Evolutionary conservation across 2,113 vertebrate species (phyloP).

Genomic region (Ochotona curzoniae): DNA sequence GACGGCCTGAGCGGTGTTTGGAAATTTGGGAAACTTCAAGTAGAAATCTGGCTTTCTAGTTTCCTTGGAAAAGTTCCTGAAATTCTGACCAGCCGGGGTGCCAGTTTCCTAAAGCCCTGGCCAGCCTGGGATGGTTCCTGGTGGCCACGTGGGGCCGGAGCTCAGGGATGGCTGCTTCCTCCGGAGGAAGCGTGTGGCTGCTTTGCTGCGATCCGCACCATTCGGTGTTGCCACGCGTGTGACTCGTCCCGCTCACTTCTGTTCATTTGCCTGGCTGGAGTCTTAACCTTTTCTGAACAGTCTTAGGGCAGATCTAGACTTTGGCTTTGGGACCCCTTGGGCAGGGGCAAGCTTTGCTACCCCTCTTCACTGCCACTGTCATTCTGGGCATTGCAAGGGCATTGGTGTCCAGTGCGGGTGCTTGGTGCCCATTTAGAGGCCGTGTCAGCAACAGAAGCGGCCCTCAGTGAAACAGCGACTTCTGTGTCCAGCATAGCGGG

Average conservation of each 20-base stretch:
- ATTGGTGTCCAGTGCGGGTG: background rate
- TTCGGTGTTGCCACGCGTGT: background rate
- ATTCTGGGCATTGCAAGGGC: background rate
- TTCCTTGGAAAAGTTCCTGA: conserved; percentile 32
- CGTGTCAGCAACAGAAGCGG: background rate
- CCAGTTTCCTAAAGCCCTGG: background rate
- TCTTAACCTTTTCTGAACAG: background rate
- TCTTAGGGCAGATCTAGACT: background rate
- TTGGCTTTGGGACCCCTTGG: background rate
- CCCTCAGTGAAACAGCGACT: no score
- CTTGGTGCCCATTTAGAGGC: background rate
- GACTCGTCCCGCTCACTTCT: background rate
- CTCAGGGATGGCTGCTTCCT: no score
- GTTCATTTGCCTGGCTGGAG: background rate
- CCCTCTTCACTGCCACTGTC: background rate
- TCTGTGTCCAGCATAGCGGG: background rate
- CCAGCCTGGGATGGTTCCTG: background rate
- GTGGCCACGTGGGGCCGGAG: background rate
- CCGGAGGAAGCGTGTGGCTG: background rate
- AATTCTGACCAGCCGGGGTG: background rate
- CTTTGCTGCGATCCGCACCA: background rate
- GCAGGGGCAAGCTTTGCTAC: background rate
- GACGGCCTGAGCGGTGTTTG: conserved; percentile 57
- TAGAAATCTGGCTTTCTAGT: conserved; percentile 58
- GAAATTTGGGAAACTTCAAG: conserved; percentile 66